Evolutionary conservation across 1,140 invertebrate species (phyloP).

Genomic region (Maconellicoccus hirsutus): DNA sequence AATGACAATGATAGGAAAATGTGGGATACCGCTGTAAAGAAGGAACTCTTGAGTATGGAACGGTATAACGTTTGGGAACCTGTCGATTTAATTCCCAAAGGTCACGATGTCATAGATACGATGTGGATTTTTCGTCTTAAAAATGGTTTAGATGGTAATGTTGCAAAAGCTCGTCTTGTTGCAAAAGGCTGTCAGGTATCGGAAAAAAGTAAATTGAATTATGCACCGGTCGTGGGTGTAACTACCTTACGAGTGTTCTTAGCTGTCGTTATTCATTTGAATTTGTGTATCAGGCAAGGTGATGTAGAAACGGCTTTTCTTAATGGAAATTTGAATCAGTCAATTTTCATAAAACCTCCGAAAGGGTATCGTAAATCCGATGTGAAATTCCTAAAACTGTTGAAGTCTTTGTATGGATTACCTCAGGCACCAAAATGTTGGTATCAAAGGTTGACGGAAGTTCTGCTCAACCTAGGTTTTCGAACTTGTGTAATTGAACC

Average conservation of each 20-base stretch:
- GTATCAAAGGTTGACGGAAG: background rate
- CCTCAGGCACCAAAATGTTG: background rate
- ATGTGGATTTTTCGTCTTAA: slow-evolving; percentile 29
- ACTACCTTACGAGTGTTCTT: background rate
- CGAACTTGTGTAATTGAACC: background rate
- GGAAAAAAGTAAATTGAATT: background rate
- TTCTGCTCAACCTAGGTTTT: background rate
- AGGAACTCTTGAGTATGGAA: background rate
- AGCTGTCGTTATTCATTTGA: background rate
- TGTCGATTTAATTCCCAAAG: background rate
- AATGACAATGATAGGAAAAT: slow-evolving; percentile 27
- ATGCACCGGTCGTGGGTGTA: background rate
- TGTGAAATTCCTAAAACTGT: background rate
- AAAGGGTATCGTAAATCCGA: background rate
- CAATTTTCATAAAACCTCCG: background rate
- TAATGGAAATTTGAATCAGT: background rate
- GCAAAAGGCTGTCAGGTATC: background rate
- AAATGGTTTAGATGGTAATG: background rate
- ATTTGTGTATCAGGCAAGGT: background rate
- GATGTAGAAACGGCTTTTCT: slow-evolving; percentile 10
- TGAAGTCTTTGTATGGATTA: slow-evolving; percentile 4
- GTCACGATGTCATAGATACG: slow-evolving; percentile 15
- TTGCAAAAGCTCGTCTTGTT: slow-evolving; percentile 28
- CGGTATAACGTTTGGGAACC: slow-evolving; percentile 23
- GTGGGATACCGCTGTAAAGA: too few species aligned